Conservation (phyloP, 1,140 invertebrate species). For the Schlechtendalia chinensis region DNA sequence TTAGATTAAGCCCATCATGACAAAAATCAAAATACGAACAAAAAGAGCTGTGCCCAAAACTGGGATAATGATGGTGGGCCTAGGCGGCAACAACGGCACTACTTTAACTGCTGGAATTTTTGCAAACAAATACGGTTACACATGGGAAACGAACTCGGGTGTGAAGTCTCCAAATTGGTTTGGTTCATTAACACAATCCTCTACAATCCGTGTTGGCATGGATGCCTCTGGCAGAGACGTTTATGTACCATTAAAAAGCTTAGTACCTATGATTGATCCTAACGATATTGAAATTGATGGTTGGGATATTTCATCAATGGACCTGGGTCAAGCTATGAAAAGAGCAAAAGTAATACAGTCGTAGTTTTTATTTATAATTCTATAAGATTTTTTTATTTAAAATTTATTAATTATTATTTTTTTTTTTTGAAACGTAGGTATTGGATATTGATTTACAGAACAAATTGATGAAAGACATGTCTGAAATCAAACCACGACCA, state of each 20-base stretch:
- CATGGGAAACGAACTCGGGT: slow-evolving; percentile 83
- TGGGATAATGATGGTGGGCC: slow-evolving; percentile 92
- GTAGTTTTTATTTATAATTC: slow-evolving; percentile 10
- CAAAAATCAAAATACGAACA: slow-evolving; percentile 67
- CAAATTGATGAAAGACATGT: slow-evolving; percentile 73
- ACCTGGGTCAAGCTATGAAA: slow-evolving; percentile 74
- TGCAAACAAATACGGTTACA: slow-evolving; percentile 78
- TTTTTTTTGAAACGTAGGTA: too few species aligned
- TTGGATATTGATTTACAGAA: slow-evolving; percentile 71
- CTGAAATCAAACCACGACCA: slow-evolving; percentile 72
- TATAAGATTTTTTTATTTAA: background rate
- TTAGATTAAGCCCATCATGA: slow-evolving; percentile 63
- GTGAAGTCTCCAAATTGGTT: slow-evolving; percentile 80
- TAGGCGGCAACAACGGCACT: slow-evolving; percentile 93
- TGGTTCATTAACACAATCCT: slow-evolving; percentile 87
- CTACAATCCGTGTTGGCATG: slow-evolving; percentile 78
- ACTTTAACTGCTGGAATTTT: slow-evolving; percentile 88
- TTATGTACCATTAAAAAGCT: slow-evolving; percentile 74
- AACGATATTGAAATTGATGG: slow-evolving; percentile 87
- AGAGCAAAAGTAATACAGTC: slow-evolving; percentile 50
- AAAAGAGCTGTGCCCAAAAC: slow-evolving; percentile 68
- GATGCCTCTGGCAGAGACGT: slow-evolving; percentile 70
- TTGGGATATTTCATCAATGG: slow-evolving; percentile 89
- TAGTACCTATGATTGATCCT: slow-evolving; percentile 88
- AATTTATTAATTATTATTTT: slow-evolving; percentile 1